Evolutionary conservation across 2,113 vertebrate genomes (phyloP), one percentile per base, ranked within the genome.

Genomic region (Stercorarius parasiticus): DNA sequence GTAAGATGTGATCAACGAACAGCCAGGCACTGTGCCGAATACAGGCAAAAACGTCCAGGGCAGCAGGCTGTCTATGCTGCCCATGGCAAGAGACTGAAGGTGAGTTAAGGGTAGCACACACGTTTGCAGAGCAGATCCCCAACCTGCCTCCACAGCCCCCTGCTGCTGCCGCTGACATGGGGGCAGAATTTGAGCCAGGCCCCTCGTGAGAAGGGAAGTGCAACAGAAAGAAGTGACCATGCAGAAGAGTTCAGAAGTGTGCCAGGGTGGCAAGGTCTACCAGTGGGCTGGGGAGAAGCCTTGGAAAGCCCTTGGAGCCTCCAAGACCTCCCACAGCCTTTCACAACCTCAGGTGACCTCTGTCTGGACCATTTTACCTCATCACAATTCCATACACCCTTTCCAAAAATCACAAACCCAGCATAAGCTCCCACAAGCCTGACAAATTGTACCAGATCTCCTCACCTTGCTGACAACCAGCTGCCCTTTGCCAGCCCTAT

Each of bases 1-100:
- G 43, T 3, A 15, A 50, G 64, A 20, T 3, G 1, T 0, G 22
- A 27, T 6, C 49, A 26, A 0, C 10, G 42, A 77, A 27, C 36
- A 76, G 61, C 15, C 36, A n/a, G 32, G 22, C 29, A 61, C 49
- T 21, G 20, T n/a, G 47, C 8, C 3, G 1, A 36, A 27, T 0
- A 8, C 10, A 32, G 13, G 8, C 8, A 85, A 36, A 49, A 34
- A 3, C 0, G 7, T 9, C 45, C 56, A 13, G 15, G 38, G 67
- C 81, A 67, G 56, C 52, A 53, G 10, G 1, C 32, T 29, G 11
- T 7, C 30, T 8, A 18, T 2, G 30, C 49, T 29, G 26, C 29
- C 58, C 18, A 40, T 0, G 9, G 30, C 45, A 49, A 15, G n/a
- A 69, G 16, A 61, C 19, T 1, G 40, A 50, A 59, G 21, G 30